Base-by-base conservation (phyloP, 2,797 vertebrate species). In the Chloroceryle inda region DNA sequence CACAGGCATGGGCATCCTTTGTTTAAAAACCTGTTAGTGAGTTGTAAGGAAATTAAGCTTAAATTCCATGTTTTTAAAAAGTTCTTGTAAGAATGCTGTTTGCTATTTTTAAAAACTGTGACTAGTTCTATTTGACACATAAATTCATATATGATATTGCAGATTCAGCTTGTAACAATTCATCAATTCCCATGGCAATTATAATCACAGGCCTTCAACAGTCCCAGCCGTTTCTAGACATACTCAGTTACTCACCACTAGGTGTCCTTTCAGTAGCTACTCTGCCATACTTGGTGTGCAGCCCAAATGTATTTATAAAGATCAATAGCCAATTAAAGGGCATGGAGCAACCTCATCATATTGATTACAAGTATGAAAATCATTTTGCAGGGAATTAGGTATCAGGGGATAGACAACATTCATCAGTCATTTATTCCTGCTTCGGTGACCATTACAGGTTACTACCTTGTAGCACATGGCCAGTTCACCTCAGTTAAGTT, bases 201-300 rank as follows among this genome's bases (percentile, higher is more conserved):
- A 13, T 4, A 38, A 69, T 59, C 42, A 29, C 12, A 49, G 27
- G 37, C 22, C 73, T 86, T 62, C 33, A 74, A 3, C 61, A 55
- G 21, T 59, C 26, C 31, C 58, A 23, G 38, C 0, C 0, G 31
- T 67, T 84, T 63, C 67, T 47, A 74, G 66, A 45, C 27, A 76
- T 35, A 4, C 86, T 89, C 26, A 26, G 91, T 88, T 29, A 40
- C 40, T 93, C 83, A 56, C 96, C 96, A 97, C 96, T 97, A 97
- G 97, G 67, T 97, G 96, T 97, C 97, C 96, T 94, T 95, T 95
- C 19, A 88, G 94, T 5, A 92, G 87, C 72, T 96, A 2, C 24
- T 79, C 87, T 69, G 31, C 44, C 29, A 26, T 15, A 35, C 37
- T 33, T 10, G 1, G 19, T 19, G 55, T 1, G 2, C 56, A 62